These are phyloP conservation scores for Labeo calbasu DNA, from an alignment of 2,797 vertebrate species.

Conservation along the genomic window DNA sequence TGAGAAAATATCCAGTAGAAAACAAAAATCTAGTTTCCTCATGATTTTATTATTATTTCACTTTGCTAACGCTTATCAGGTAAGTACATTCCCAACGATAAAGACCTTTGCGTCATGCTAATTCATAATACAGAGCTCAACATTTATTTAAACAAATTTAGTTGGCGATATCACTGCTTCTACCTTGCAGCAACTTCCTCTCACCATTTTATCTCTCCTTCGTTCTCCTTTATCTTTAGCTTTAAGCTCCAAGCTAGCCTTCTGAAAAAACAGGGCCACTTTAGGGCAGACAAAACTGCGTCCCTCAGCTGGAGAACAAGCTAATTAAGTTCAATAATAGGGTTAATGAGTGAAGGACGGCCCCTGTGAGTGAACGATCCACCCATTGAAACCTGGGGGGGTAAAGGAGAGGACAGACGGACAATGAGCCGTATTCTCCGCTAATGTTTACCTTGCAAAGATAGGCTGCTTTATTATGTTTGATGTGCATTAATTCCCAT, in stretches of 20 bases:
- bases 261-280: neutral
- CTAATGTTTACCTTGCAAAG: conserved; percentile 52
- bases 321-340: conserved; percentile 30
- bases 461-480: conserved; percentile 39
- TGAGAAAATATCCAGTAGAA: neutral
- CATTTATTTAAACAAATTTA: conserved; percentile 23
- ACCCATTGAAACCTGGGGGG: conserved; percentile 11
- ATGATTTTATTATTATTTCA: neutral
- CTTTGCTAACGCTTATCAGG: neutral
- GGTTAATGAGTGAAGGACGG: conserved; percentile 16
- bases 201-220: conserved; percentile 51
- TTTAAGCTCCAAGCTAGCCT: neutral
- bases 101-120: neutral
- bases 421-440: conserved; percentile 50
- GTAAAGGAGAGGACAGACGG: conserved; percentile 21
- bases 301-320: conserved; percentile 14
- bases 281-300: neutral
- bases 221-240: conserved; percentile 73
- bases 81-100: neutral
- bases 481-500: conserved; percentile 72
- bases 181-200: conserved; percentile 45
- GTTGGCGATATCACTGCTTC: neutral
- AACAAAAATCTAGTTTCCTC: neutral
- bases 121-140: neutral
- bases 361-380: conserved; percentile 47